phyloP scores from a whole-genome alignment of 2,888 invertebrate species.

The Macropis europaea region DNA sequence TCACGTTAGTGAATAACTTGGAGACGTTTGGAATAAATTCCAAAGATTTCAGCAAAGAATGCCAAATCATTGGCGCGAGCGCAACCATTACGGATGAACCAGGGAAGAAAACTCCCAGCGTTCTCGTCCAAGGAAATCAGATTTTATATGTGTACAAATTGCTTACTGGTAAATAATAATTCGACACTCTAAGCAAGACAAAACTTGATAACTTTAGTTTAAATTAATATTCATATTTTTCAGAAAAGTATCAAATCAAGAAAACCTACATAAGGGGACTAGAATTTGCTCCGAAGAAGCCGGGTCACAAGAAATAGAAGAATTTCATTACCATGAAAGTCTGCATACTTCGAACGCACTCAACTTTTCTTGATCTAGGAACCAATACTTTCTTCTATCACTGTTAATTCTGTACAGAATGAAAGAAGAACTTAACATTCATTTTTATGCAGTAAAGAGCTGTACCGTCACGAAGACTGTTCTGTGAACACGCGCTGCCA shows the following conservation, averaged over 20 bases:
- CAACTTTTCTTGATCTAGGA: not conserved
- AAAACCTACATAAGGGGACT: slow-evolving; percentile 88
- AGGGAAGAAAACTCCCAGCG: slow-evolving; percentile 87
- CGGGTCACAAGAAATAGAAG: slow-evolving; percentile 64
- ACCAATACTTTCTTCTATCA: not conserved
- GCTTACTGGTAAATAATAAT: slow-evolving; percentile 79
- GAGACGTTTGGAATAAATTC: slow-evolving; percentile 92
- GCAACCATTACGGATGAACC: slow-evolving; percentile 89
- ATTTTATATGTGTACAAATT: slow-evolving; percentile 83
- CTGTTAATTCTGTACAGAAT: slow-evolving; percentile 2
- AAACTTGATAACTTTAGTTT: not conserved
- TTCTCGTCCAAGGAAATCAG: slow-evolving; percentile 96
- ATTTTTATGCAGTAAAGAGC: not conserved
- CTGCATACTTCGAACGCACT: not conserved
- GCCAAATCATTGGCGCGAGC: slow-evolving; percentile 94
- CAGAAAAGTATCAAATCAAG: slow-evolving; percentile 89
- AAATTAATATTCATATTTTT: slow-evolving; percentile 79
- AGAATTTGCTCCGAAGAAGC: slow-evolving; percentile 88
- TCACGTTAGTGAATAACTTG: slow-evolving; percentile 94
- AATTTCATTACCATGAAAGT: not conserved
- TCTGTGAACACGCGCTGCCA: not conserved
- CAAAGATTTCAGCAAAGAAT: slow-evolving; percentile 88
- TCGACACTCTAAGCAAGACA: not conserved
- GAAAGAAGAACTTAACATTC: not conserved
- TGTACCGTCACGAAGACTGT: not conserved